Evolutionary conservation across 2,113 vertebrate genomes (phyloP).

Genomic region (Antigone vipio): DNA sequence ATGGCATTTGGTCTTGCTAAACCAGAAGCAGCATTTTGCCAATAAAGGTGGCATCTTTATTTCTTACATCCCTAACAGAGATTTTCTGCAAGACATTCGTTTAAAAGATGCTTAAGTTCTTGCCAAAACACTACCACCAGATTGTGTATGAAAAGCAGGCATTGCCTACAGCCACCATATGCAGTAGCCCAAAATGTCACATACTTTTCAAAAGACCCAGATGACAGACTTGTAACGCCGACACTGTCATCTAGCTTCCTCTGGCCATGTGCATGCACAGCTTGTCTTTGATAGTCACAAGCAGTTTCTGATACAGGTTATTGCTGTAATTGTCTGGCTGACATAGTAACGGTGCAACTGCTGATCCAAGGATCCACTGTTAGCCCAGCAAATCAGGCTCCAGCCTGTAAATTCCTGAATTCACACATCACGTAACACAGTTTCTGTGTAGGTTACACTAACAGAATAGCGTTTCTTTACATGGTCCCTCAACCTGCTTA

Average conservation of each 20-base stretch:
- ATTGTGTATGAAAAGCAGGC: neutral
- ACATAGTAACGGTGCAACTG: neutral
- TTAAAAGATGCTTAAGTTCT: neutral
- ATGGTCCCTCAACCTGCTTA: neutral
- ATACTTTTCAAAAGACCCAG: neutral
- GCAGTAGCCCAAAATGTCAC: neutral
- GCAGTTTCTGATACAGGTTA: neutral
- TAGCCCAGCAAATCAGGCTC: neutral
- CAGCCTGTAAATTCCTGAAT: neutral
- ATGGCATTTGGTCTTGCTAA: neutral
- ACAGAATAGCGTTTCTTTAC: neutral
- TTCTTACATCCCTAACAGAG: neutral
- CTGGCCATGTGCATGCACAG: fast-evolving
- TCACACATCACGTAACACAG: neutral
- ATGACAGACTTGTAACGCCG: neutral
- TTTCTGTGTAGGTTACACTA: neutral
- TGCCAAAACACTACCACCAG: neutral
- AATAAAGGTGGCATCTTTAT: neutral
- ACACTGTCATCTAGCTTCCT: neutral
- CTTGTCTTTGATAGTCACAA: neutral
- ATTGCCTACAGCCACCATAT: neutral
- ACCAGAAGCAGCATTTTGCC: neutral
- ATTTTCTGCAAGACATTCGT: neutral
- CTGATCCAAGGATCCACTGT: neutral
- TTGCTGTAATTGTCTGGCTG: neutral